Conservation (phyloP, 2,113 vertebrate species). For the Anseranas semipalmata region DNA sequence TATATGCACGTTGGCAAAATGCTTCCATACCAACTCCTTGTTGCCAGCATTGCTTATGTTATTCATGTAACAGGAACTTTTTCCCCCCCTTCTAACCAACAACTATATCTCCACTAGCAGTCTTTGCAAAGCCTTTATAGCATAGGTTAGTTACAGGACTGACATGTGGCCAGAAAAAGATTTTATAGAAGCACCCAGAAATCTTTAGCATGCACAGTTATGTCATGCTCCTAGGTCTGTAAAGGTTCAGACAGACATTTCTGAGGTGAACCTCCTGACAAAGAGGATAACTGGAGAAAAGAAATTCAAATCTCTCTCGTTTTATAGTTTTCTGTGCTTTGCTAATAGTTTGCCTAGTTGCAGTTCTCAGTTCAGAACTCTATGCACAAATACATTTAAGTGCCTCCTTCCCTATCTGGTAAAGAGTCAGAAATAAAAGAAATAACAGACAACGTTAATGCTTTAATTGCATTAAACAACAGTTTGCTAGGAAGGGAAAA, state of each 20-base stretch:
- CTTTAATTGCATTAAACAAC: neutral
- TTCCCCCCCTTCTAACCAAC: neutral
- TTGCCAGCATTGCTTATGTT: neutral
- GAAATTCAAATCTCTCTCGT: neutral
- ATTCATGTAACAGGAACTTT: neutral
- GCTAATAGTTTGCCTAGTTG: neutral
- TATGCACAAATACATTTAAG: neutral
- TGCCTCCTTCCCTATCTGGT: neutral
- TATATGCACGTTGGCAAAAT: neutral
- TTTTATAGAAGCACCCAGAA: neutral
- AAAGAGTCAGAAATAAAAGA: neutral
- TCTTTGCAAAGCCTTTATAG: neutral
- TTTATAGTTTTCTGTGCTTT: neutral
- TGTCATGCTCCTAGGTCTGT: neutral
- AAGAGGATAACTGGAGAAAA: neutral
- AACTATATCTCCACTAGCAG: neutral
- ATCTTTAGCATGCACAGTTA: neutral
- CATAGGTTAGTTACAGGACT: neutral
- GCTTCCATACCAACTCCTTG: neutral
- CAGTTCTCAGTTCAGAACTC: neutral
- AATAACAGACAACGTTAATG: neutral
- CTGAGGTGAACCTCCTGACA: neutral
- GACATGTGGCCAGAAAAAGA: neutral
- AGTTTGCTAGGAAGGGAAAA: neutral
- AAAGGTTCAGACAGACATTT: neutral